phyloP scores from a whole-genome alignment of 2,888 invertebrate genomes.

The Melanchra persicariae region DNA sequence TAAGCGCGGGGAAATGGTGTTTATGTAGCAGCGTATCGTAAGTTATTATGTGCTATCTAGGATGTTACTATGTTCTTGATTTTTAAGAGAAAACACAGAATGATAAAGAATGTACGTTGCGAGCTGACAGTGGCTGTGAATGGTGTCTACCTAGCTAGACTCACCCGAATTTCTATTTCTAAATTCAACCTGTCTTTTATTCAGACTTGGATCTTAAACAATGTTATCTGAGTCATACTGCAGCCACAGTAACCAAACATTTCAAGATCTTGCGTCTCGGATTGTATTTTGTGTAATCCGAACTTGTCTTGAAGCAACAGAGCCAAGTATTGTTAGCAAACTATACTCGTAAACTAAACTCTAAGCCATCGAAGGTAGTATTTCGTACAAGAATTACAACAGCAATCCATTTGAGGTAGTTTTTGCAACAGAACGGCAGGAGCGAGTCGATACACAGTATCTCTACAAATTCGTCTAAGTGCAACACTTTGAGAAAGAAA shows the following conservation, averaged over 20 bases:
- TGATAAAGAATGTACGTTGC: not conserved
- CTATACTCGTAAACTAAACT: constrained; percentile 59
- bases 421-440: constrained; percentile 55
- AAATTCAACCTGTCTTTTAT: constrained; percentile 31
- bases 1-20: constrained; percentile 27
- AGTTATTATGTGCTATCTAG: constrained; percentile 2
- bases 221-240: constrained; percentile 37
- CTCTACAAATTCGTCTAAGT: constrained; percentile 78
- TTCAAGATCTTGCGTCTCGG: constrained; percentile 28
- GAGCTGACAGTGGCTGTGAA: not conserved
- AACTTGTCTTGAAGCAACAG: constrained; percentile 43
- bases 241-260: constrained; percentile 13
- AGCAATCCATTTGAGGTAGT: constrained; percentile 65
- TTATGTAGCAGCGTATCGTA: not conserved
- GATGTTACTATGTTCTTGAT: not conserved
- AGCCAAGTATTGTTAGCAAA: constrained; percentile 60
- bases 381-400: constrained; percentile 63
- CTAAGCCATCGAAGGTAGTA: constrained; percentile 61
- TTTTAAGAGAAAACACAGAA: not conserved
- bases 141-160: not conserved
- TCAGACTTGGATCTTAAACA: constrained; percentile 24
- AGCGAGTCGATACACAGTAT: constrained; percentile 65
- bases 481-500: constrained; percentile 84
- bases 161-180: not conserved
- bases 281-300: constrained; percentile 40